phyloP scores from a whole-genome alignment of 1,140 invertebrate genomes.

The Pseudomyrmex concolor region DNA sequence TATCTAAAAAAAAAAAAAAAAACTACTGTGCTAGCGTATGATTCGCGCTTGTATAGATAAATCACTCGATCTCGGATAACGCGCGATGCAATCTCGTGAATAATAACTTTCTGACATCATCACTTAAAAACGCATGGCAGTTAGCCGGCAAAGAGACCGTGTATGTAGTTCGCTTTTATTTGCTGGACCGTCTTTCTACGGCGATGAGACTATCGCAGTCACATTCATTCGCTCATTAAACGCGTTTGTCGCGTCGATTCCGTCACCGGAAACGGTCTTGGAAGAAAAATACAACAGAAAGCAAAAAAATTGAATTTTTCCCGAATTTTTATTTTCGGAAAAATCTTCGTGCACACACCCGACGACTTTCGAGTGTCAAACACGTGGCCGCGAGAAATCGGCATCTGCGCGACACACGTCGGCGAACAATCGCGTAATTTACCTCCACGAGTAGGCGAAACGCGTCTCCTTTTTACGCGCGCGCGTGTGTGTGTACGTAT shows the following conservation, averaged over 20 bases:
- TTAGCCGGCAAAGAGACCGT: background rate
- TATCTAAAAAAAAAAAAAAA: background rate
- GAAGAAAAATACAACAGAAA: background rate
- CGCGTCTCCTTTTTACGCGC: background rate
- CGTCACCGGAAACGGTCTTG: too few relatives aligned
- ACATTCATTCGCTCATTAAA: conserved; percentile 1
- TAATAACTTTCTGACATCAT: conserved; percentile 34
- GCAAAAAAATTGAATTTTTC: background rate
- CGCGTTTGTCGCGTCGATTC: background rate
- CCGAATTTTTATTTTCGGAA: background rate
- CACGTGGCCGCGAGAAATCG: background rate
- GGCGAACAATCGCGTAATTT: conserved; percentile 8
- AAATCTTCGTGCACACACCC: background rate
- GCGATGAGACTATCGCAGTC: background rate
- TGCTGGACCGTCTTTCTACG: background rate
- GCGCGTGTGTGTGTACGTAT: too few relatives aligned
- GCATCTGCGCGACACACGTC: background rate
- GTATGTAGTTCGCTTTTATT: background rate
- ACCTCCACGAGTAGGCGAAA: conserved; percentile 3
- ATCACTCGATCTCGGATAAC: background rate
- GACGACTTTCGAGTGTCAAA: background rate
- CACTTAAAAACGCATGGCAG: conserved; percentile 12
- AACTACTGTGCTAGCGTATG: background rate
- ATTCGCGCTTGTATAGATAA: conserved; percentile 6
- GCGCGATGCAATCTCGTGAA: background rate